These are phyloP conservation scores for Drosophila buzzatii DNA, from an alignment of 2,888 invertebrate genomes.

Conservation along the genomic window DNA sequence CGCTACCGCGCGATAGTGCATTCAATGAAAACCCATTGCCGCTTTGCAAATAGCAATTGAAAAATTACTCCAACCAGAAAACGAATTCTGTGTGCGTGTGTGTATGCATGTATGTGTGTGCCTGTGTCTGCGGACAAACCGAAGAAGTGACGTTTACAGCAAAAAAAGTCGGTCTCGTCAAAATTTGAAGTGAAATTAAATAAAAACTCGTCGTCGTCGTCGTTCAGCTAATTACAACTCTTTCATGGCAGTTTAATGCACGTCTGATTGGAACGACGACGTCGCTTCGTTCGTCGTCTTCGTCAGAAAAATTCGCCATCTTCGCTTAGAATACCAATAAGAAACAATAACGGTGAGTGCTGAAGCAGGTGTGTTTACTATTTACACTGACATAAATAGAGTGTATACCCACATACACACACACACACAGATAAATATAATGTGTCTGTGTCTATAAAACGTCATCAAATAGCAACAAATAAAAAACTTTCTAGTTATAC, in stretches of 20 bases:
- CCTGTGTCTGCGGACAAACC: conserved; percentile 48
- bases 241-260: conserved; percentile 44
- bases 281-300: conserved; percentile 46
- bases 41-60: conserved; percentile 15
- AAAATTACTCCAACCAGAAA: conserved; percentile 42
- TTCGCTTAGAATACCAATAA: conserved; percentile 52
- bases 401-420: not conserved
- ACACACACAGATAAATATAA: not conserved
- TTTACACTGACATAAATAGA: conserved; percentile 22
- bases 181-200: conserved; percentile 61
- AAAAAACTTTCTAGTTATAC: conserved; percentile 39
- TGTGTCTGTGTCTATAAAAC: conserved; percentile 18
- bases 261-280: conserved; percentile 46
- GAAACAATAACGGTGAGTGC: conserved; percentile 53
- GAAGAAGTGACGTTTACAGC: conserved; percentile 73
- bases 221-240: conserved; percentile 18
- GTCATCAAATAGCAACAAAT: conserved; percentile 45
- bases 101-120: conserved; percentile 31
- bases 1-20: conserved; percentile 25
- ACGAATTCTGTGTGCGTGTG: conserved; percentile 24
- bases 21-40: conserved; percentile 29
- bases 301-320: conserved; percentile 47
- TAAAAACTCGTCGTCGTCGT: conserved; percentile 30
- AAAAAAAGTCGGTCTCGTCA: conserved; percentile 59
- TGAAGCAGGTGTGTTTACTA: conserved; percentile 49